Conservation (phyloP, 2,113 vertebrate genomes). For the Boulengeromyrus knoepffleri region DNA sequence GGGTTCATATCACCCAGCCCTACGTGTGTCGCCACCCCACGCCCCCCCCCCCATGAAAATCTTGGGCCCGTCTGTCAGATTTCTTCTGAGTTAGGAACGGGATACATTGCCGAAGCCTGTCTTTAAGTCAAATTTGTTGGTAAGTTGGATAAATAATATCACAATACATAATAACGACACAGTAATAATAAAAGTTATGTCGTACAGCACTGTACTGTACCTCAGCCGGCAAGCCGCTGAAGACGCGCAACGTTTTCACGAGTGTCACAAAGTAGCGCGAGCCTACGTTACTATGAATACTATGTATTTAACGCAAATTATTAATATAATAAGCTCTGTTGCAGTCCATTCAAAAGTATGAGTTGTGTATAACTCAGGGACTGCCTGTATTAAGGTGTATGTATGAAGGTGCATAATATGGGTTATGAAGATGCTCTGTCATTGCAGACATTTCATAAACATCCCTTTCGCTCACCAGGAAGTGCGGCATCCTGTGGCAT, state of each 20-base stretch:
- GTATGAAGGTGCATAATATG: not conserved
- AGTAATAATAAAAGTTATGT: not conserved
- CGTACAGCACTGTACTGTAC: not conserved
- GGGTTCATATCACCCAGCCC: not conserved
- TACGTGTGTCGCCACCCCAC: not conserved
- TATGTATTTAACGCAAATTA: not conserved
- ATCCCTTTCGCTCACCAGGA: constrained; percentile 35
- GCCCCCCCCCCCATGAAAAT: not conserved
- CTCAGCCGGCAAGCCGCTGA: not conserved
- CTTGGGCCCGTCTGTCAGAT: not conserved
- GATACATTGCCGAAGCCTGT: not conserved
- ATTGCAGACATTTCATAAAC: not conserved
- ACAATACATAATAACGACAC: not conserved
- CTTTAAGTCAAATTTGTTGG: not conserved
- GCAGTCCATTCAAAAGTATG: not conserved
- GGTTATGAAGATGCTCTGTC: not conserved
- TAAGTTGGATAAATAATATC: not conserved
- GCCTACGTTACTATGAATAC: not conserved
- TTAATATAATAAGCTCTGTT: not conserved
- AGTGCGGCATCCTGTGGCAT: constrained; percentile 35
- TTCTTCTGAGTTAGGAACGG: not conserved
- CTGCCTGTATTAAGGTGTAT: not conserved
- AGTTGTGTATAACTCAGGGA: not conserved
- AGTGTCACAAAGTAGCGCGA: not conserved
- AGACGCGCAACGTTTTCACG: not conserved